Evolutionary conservation across 2,797 vertebrate species (phyloP), one percentile per base, ranked within the genome.

Genomic region (Pelochelys cantorii): DNA sequence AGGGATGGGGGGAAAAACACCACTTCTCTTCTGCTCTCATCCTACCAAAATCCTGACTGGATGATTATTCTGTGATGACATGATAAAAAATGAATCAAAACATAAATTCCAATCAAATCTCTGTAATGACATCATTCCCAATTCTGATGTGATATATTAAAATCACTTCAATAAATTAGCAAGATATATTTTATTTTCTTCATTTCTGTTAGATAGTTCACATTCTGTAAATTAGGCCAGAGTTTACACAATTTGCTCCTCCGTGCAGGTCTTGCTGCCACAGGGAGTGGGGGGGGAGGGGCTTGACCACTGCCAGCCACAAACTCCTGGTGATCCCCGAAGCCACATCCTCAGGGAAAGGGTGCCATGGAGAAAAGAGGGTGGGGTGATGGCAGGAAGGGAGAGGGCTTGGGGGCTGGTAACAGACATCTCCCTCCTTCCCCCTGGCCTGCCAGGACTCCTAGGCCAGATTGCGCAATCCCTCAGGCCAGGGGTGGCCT

Each of bases 91-190:
- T 80, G 48, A 84, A 27, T 6, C 56, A 55, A 27, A 42, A 86
- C 12, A 20, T 68, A 79, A 84, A 86, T 13, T 18, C 8, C 29
- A 78, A 22, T 23, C 54, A 20, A 78, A 85, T 31, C 18, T 89
- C 18, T 52, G 74, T 75, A 15, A 2, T 2, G 0, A n/a, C n/a
- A 48, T 5, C 0, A 0, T 18, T 91, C 9, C 20, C 18, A 11
- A 22, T 82, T 37, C 7, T 60, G 48, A 54, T 29, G 13, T 83
- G 23, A 53, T 11, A 8, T 0, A 11, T 34, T 86, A 1, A 1
- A 3, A 90, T 93, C 81, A 34, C 22, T 86, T 90, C 37, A 7
- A 2, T n/a, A 0, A 68, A 80, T 18, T 4, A 75, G n/a, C 31
- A 31, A 90, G 18, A 34, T 77, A 8, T 89, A 54, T 48, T 37